A percentile compares a stretch with the other conserved stretches of the same genome.
Evolutionary conservation across 2,113 vertebrate species (phyloP).

Genomic region (Rallus limicola): DNA sequence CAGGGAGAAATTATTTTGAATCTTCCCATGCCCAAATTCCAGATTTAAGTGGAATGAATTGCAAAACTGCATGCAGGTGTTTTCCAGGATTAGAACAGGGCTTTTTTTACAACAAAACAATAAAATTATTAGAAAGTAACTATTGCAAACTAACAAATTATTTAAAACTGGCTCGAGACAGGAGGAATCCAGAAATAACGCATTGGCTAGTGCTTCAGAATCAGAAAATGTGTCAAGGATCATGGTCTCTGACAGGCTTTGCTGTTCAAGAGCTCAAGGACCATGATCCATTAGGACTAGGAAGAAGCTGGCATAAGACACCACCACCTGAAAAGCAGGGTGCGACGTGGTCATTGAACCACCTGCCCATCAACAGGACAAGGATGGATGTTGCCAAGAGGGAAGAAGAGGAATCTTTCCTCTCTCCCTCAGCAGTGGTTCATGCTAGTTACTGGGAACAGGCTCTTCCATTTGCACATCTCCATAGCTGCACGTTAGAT

Average conservation of each 20-base stretch:
- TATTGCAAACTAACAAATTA: background rate
- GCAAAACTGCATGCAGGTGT: background rate
- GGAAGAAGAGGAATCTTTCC: background rate
- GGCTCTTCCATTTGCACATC: background rate
- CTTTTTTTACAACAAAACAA: background rate
- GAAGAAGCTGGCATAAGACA: background rate
- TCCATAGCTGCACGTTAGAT: background rate
- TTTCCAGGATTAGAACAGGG: background rate
- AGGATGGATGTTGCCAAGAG: background rate
- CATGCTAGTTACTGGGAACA: background rate
- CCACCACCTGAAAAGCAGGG: background rate
- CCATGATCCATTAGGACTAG: background rate
- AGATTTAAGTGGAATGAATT: background rate
- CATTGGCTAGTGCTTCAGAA: background rate
- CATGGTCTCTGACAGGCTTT: background rate
- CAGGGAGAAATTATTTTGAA: background rate
- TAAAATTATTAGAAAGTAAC: background rate
- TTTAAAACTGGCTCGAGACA: background rate
- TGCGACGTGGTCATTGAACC: background rate
- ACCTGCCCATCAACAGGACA: background rate
- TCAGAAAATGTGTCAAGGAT: background rate
- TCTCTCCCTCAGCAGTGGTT: background rate
- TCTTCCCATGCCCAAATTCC: background rate
- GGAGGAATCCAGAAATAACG: background rate
- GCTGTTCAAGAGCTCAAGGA: background rate